Percentiles rank a stretch among this genome's conserved stretches.
Conservation (phyloP, 2,113 vertebrate species). For the Indri indri region DNA sequence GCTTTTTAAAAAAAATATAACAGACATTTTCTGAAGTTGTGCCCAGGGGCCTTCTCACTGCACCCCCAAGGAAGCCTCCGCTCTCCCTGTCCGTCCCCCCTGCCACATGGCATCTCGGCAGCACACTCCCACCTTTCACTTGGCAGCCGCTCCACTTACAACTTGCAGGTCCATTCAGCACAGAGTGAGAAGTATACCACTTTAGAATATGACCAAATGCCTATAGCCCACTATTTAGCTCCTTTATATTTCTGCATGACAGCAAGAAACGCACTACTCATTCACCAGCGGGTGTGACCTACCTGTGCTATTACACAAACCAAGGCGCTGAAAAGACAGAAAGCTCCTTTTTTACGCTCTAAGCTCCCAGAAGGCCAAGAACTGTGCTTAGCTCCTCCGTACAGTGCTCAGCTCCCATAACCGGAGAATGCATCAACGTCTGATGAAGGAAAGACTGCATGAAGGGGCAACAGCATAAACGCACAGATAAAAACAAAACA, state of each 20-base stretch:
- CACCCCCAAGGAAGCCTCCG: neutral
- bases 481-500: neutral
- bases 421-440: neutral
- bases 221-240: neutral
- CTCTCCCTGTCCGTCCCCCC: neutral
- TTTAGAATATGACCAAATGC: neutral
- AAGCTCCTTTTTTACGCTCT: neutral
- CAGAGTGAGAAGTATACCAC: neutral
- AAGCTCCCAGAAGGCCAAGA: neutral
- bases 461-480: neutral
- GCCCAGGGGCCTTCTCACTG: neutral
- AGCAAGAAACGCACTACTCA: neutral
- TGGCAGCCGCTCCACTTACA: neutral
- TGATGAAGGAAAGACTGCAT: neutral
- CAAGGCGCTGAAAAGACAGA: neutral
- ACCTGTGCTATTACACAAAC: neutral
- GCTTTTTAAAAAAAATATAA: neutral
- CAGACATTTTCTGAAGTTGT: neutral
- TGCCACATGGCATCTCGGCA: neutral
- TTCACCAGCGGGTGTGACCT: neutral
- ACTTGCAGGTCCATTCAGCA: neutral
- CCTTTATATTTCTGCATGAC: neutral
- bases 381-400: too few relatives aligned
- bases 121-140: accelerated
- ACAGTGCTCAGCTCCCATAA: neutral